These are phyloP conservation scores for Botia almorhae DNA, from an alignment of 2,797 vertebrate genomes.

Conservation along the genomic window DNA sequence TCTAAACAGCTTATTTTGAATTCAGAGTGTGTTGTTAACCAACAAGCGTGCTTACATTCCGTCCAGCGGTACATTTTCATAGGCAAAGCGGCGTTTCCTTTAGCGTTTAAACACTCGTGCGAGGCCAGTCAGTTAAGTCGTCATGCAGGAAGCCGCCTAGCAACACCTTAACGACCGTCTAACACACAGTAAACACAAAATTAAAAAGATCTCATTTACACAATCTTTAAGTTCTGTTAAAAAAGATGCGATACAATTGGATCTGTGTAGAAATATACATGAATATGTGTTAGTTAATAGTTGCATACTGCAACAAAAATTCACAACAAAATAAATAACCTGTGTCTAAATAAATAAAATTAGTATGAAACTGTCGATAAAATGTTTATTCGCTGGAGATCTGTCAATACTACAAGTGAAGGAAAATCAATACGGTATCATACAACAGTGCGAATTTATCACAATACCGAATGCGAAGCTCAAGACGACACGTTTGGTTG, in stretches of 20 bases:
- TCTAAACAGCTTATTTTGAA: too few species aligned
- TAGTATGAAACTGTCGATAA: neutral
- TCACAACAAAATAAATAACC: conserved; percentile 4
- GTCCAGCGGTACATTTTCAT: neutral
- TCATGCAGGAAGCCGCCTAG: too few species aligned
- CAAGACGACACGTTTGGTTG: conserved; percentile 10
- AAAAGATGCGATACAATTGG: too few species aligned
- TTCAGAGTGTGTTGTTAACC: neutral
- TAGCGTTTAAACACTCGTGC: too few species aligned
- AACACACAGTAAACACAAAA: too few species aligned
- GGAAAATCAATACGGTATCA: conserved; percentile 36
- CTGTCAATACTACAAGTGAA: neutral
- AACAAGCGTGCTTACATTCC: neutral
- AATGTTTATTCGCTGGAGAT: neutral
- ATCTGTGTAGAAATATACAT: too few species aligned
- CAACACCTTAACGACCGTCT: too few species aligned
- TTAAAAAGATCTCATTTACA: too few species aligned
- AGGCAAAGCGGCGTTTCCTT: too few species aligned
- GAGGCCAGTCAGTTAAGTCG: too few species aligned
- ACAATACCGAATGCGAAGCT: neutral
- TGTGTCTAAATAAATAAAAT: conserved; percentile 15
- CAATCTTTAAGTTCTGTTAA: accelerated
- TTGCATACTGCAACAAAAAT: too few species aligned
- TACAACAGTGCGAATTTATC: conserved; percentile 22
- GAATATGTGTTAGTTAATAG: too few species aligned